phyloP scores from a whole-genome alignment of 1,140 invertebrate species.

The Euwallacea fornicatus region DNA sequence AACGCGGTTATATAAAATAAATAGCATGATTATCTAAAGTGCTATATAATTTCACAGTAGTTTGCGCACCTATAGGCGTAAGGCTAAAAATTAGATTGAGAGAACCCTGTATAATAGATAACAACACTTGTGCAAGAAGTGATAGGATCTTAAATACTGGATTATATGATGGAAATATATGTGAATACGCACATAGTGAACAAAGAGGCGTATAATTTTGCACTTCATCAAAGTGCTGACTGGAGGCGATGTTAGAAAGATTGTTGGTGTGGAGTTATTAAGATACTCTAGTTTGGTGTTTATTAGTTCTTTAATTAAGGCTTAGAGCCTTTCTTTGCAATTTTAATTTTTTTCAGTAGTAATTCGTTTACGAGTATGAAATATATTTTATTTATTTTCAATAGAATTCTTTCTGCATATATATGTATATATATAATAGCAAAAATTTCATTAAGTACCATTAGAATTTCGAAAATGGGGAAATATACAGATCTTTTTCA shows the following conservation, averaged over 20 bases:
- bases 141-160: conserved; percentile 31
- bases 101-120: conserved; percentile 15
- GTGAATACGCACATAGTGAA: conserved; percentile 22
- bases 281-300: conserved; percentile 24
- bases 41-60: conserved; percentile 26
- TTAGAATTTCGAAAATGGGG: too few species aligned
- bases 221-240: conserved; percentile 29
- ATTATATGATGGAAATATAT: conserved; percentile 19
- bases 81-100: conserved; percentile 23
- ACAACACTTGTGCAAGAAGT: conserved; percentile 16
- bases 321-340: too few species aligned
- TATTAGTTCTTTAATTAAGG: not conserved
- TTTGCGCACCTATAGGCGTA: conserved; percentile 15
- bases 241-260: conserved; percentile 24
- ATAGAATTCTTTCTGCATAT: too few species aligned
- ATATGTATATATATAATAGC: too few species aligned
- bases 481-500: too few species aligned
- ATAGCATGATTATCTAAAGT: conserved; percentile 22
- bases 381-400: too few species aligned
- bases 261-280: conserved; percentile 25
- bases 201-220: conserved; percentile 35
- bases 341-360: too few species aligned
- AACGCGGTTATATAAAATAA: conserved; percentile 17
- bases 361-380: too few species aligned
- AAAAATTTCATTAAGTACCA: too few species aligned